Conservation (phyloP, 2,888 invertebrate species). For the Drosophila tripunctata region DNA sequence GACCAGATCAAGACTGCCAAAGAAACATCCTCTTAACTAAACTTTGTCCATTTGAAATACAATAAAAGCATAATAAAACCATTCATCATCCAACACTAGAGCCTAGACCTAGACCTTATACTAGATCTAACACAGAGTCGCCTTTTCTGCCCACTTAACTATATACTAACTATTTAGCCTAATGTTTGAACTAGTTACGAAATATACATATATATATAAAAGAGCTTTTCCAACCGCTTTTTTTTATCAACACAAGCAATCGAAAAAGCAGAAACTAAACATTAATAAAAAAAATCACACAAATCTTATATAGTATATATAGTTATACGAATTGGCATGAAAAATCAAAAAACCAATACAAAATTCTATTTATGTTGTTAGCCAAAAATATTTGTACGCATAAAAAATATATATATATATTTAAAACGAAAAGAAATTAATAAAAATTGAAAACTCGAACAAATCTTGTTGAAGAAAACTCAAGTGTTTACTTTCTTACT, state of each 20-base stretch:
- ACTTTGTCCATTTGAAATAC: background rate
- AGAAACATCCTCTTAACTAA: slow-evolving; percentile 5
- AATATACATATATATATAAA: slow-evolving; percentile 2
- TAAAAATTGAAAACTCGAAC: slow-evolving; percentile 41
- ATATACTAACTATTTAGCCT: slow-evolving; percentile 39
- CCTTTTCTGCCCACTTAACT: slow-evolving; percentile 42
- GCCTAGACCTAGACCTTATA: slow-evolving; percentile 10
- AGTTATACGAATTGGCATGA: slow-evolving; percentile 64
- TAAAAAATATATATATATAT: slow-evolving; percentile 26
- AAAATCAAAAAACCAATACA: slow-evolving; percentile 30
- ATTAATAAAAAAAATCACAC: slow-evolving; percentile 17
- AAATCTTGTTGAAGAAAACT: slow-evolving; percentile 77
- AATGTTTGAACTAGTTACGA: slow-evolving; percentile 41
- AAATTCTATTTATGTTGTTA: slow-evolving; percentile 58
- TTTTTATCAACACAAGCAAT: slow-evolving; percentile 38
- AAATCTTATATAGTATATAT: slow-evolving; percentile 44
- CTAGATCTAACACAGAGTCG: slow-evolving; percentile 45
- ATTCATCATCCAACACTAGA: slow-evolving; percentile 22
- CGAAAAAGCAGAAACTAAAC: slow-evolving; percentile 30
- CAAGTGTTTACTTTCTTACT: slow-evolving; percentile 63
- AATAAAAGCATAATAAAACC: background rate
- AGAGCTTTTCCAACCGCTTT: slow-evolving; percentile 59
- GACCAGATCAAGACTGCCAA: slow-evolving; percentile 29
- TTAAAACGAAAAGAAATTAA: slow-evolving; percentile 50
- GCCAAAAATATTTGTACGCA: slow-evolving; percentile 69